Evolutionary conservation across 2,113 vertebrate genomes (phyloP).

Genomic region (Pandion haliaetus): DNA sequence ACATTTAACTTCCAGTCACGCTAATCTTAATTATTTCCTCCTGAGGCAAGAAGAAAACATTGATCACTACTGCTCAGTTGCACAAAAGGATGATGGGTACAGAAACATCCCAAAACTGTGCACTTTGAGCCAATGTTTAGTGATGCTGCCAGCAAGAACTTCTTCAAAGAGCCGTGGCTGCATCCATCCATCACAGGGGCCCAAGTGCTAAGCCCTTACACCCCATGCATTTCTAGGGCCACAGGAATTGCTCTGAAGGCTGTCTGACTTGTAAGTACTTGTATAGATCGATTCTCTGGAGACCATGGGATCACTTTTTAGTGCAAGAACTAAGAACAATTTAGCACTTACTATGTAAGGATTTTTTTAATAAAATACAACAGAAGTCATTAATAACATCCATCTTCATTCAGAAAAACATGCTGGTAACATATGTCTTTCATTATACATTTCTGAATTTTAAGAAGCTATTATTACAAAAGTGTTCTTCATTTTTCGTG

Average conservation of each 20-base stretch:
- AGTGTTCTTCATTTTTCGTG: background rate
- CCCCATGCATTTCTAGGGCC: background rate
- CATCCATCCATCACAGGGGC: rapidly evolving
- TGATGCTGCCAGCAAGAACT: background rate
- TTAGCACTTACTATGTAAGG: background rate
- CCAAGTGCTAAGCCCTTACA: background rate
- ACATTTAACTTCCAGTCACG: background rate
- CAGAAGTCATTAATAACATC: background rate
- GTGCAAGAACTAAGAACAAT: background rate
- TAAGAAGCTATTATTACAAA: background rate
- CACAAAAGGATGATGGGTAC: background rate
- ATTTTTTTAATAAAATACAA: background rate
- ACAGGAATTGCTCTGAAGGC: background rate
- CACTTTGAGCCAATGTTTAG: background rate
- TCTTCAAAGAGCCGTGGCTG: background rate
- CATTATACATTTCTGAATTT: background rate
- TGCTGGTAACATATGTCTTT: rapidly evolving
- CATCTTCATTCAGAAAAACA: background rate
- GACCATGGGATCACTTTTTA: background rate
- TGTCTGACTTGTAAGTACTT: background rate
- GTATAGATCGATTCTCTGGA: background rate
- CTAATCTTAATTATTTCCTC: background rate
- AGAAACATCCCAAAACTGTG: background rate
- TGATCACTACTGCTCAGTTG: background rate
- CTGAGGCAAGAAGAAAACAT: background rate